Evolutionary conservation across 1,140 invertebrate species (phyloP).

Genomic region (Wasmannia auropunctata): DNA sequence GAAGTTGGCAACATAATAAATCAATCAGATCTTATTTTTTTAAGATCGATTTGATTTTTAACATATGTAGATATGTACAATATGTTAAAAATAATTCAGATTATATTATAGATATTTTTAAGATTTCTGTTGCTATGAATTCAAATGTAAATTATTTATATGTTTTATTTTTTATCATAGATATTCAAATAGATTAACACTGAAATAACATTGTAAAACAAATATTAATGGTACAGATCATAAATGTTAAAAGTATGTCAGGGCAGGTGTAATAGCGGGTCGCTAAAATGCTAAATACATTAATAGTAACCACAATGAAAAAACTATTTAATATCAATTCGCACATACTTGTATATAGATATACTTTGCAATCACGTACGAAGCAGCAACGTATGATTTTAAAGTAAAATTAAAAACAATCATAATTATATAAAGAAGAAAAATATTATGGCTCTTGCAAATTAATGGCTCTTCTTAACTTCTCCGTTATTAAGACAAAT

Average conservation of each 20-base stretch:
- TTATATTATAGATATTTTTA: neutral
- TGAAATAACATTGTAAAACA: neutral
- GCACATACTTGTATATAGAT: neutral
- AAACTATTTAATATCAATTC: slow-evolving; percentile 49
- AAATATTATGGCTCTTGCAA: no score
- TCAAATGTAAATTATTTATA: neutral
- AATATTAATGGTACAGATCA: slow-evolving; percentile 15
- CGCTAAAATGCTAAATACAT: slow-evolving; percentile 68
- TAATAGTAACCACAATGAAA: slow-evolving; percentile 55
- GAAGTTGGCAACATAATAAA: slow-evolving; percentile 18
- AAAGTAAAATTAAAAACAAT: neutral
- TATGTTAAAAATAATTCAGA: no score
- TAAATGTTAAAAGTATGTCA: slow-evolving; percentile 68
- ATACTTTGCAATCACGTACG: neutral
- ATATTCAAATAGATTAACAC: neutral
- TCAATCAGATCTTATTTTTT: neutral
- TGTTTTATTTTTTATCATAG: neutral
- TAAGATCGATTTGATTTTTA: neutral
- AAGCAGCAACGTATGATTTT: neutral
- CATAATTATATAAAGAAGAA: neutral
- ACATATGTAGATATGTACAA: neutral
- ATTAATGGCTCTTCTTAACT: no score
- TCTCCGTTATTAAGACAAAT: no score
- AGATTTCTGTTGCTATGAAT: neutral
- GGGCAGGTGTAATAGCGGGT: slow-evolving; percentile 33